phyloP scores from a whole-genome alignment of 2,797 vertebrate genomes.

The Cephalopachus bancanus region DNA sequence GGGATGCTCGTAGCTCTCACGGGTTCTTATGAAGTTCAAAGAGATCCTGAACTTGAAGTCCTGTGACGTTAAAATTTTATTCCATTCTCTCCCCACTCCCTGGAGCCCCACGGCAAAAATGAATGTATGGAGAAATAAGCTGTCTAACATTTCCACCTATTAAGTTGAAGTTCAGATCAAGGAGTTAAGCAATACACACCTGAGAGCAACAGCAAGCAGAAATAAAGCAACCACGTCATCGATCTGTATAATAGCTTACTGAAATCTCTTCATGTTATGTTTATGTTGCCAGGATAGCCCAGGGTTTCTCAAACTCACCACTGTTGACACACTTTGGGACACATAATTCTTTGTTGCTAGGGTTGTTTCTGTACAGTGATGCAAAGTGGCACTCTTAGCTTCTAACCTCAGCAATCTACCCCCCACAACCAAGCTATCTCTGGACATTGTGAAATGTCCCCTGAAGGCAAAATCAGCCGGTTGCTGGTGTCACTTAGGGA shows the following conservation, averaged over 20 bases:
- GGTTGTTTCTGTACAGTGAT: background rate
- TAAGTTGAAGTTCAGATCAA: slow-evolving; percentile 27
- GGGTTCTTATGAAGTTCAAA: background rate
- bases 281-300: background rate
- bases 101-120: too few relatives aligned
- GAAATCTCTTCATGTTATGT: background rate
- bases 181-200: background rate
- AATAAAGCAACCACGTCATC: background rate
- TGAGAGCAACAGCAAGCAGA: background rate
- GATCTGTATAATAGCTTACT: background rate
- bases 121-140: background rate
- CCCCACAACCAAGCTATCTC: background rate
- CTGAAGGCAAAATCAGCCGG: background rate
- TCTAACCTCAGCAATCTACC: background rate
- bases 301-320: background rate
- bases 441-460: background rate
- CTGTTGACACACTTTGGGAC: background rate
- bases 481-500: background rate
- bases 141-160: background rate
- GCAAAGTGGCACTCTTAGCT: background rate
- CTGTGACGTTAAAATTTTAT: background rate
- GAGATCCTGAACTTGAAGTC: background rate
- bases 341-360: background rate
- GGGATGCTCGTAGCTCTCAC: background rate
- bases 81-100: background rate